phyloP scores from a whole-genome alignment of 1,140 invertebrate species.

The Zaprionus lachaisei region DNA sequence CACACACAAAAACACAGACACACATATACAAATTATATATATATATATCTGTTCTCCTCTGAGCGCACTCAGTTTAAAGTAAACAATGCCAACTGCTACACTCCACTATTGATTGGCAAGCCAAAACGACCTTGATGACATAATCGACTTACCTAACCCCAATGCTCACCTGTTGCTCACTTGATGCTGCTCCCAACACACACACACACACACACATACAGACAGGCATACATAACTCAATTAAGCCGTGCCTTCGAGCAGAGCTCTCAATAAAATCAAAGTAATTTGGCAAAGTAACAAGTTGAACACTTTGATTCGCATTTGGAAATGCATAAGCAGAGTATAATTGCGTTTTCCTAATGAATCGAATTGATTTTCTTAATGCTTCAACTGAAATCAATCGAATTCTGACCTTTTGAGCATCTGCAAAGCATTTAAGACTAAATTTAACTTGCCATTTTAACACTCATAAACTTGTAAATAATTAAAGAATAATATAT shows the following conservation, averaged over 20 bases:
- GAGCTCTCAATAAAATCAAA: conserved; percentile 17
- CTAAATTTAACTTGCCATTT: not conserved
- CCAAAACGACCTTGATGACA: conserved; percentile 21
- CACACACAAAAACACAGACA: not conserved
- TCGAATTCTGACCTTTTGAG: not conserved
- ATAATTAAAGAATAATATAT: not conserved
- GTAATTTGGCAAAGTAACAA: conserved; percentile 31
- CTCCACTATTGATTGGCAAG: conserved; percentile 24
- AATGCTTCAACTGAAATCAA: not conserved
- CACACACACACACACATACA: not conserved
- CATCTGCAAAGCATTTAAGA: not conserved
- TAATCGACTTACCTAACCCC: conserved; percentile 29
- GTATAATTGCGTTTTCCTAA: conserved; percentile 5
- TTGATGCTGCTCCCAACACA: not conserved
- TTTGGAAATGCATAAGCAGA: conserved; percentile 2
- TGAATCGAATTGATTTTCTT: not conserved
- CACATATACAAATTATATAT: conserved; percentile 7
- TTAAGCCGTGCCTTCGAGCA: conserved; percentile 8
- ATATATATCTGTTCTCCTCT: not conserved
- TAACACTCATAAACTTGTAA: no score
- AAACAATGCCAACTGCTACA: conserved; percentile 5
- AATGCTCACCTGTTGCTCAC: conserved; percentile 1
- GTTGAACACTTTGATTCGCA: conserved; percentile 23
- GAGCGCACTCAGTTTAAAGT: conserved; percentile 4
- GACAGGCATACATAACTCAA: conserved; percentile 10